phyloP scores from a whole-genome alignment of 2,888 invertebrate species.

The Rhaphigaster nebulosa region DNA sequence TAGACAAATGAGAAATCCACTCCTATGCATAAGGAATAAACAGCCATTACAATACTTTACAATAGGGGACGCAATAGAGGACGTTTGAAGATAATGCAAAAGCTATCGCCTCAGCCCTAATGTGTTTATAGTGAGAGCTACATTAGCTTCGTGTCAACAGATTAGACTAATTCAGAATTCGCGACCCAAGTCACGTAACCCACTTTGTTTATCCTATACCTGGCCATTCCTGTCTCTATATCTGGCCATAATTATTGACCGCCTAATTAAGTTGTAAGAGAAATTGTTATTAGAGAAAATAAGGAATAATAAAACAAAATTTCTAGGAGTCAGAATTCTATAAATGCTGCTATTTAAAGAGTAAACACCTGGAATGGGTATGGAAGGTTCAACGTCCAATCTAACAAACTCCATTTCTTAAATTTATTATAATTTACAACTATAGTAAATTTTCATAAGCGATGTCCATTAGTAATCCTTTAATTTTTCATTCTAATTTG shows the following conservation, averaged over 20 bases:
- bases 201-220: slow-evolving; percentile 24
- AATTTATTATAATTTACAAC: no score
- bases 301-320: background rate
- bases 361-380: background rate
- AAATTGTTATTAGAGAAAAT: background rate
- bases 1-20: background rate
- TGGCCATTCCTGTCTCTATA: background rate
- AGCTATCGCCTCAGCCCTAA: slow-evolving; percentile 21
- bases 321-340: background rate
- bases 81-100: background rate
- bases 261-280: background rate
- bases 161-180: slow-evolving; percentile 53
- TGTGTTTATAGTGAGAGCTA: slow-evolving; percentile 50
- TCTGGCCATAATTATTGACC: background rate
- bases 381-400: no score
- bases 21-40: background rate
- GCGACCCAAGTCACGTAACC: slow-evolving; percentile 54
- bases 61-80: background rate
- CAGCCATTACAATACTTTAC: background rate
- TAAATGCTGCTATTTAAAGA: background rate
- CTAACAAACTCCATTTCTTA: no score
- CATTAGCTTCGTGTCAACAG: slow-evolving; percentile 42
- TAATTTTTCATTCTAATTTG: no score
- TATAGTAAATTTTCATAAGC: no score
- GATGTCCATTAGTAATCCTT: no score